Evolutionary conservation across 2,113 vertebrate species (phyloP), one percentile per base, ranked within the genome.

Genomic region (Rhagologus leucostigma): DNA sequence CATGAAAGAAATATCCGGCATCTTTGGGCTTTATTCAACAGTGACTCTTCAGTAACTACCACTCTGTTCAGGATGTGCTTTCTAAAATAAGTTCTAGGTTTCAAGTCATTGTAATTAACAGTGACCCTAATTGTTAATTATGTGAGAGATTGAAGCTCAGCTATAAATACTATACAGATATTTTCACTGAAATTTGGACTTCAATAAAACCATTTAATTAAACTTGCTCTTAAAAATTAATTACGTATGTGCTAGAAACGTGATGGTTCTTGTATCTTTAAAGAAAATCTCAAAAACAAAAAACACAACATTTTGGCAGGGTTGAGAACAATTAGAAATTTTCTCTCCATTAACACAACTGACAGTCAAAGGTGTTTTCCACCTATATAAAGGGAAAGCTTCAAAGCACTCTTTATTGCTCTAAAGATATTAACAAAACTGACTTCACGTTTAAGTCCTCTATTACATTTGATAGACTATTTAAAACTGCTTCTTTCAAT

Each of bases 241-340:
- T 95, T 97, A 93, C 55, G 52, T 97, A 83, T 95, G 92, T 92
- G 37, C 62, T 96, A 70, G 79, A 94, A 97, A 88, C 96, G 26
- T 97, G 96, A 98, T 97, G 87, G 75, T 93, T 97, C 98, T 97
- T 98, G 83, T 96, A 96, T 97, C 82, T 95, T 93, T 76, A 65
- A 88, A 85, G 82, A 67, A 89, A 87, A 82, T 88, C 63, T 96
- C 89, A 94, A 95, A 95, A 93, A 33, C 89, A 97, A 95, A 96
- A 94, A 80, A 30, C 75, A 96, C 88, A 95, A 70, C 6, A 67
- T 59, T 97, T 95, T 97, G 96, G 84, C 97, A 97, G 92, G 80
- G 75, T 87, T 96, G 86, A 89, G 92, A 83, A 89, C 75, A 97
- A 95, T 97, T 97, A 96, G 90, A 96, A 84, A 90, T 91, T 89